These are phyloP conservation scores for Cartodere bifasciata DNA, from an alignment of 2,888 invertebrate genomes.

Conservation along the genomic window DNA sequence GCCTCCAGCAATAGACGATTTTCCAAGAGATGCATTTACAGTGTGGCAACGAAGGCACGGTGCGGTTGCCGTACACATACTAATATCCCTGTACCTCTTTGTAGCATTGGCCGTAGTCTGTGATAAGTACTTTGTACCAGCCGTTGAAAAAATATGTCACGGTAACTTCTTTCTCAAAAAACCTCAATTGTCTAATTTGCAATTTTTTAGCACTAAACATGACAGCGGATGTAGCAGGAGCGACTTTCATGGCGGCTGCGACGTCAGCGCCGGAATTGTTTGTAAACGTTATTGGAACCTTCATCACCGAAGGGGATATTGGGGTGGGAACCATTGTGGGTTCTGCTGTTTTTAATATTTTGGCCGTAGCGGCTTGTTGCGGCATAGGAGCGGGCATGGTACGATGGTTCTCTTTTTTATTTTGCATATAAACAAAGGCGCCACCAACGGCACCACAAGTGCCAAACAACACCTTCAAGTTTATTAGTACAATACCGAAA, in stretches of 20 bases:
- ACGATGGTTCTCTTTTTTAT: conserved; percentile 13
- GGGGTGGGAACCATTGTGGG: conserved; percentile 71
- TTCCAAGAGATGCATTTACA: conserved; percentile 71
- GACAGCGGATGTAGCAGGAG: conserved; percentile 73
- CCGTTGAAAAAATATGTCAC: conserved; percentile 80
- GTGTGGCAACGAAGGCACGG: conserved; percentile 66
- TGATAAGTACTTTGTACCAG: conserved; percentile 90
- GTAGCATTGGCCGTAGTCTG: conserved; percentile 75
- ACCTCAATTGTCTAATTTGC: not conserved
- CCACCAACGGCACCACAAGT: too few relatives aligned
- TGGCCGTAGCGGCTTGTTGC: conserved; percentile 67
- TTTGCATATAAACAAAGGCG: too few relatives aligned
- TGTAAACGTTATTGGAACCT: conserved; percentile 73
- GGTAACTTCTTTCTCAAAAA: conserved; percentile 42
- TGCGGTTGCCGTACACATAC: conserved; percentile 65
- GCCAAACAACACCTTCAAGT: too few relatives aligned
- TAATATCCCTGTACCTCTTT: conserved; percentile 75
- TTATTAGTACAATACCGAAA: too few relatives aligned
- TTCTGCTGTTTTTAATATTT: conserved; percentile 67
- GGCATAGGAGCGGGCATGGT: conserved; percentile 52
- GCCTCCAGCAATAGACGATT: conserved; percentile 77
- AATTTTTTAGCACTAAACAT: conserved; percentile 45
- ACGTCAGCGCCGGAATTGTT: conserved; percentile 81
- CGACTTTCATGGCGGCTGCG: conserved; percentile 86
- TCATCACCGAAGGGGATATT: conserved; percentile 65